Evolutionary conservation across 2,888 invertebrate genomes (phyloP).

Genomic region (Saturnia japonica): DNA sequence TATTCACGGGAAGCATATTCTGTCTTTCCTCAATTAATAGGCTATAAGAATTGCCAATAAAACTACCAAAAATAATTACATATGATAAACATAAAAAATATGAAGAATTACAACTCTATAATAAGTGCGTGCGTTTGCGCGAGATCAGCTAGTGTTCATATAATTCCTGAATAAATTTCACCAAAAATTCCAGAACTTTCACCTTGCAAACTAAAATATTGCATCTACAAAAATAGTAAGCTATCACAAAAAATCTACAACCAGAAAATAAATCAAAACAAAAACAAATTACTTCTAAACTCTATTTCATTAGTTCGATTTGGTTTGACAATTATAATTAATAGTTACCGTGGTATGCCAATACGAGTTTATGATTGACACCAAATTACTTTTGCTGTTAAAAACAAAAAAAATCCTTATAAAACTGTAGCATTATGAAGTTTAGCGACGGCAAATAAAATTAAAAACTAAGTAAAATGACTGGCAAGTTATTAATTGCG

Average conservation of each 20-base stretch:
- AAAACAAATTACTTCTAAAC: background rate
- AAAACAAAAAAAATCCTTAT: too few species aligned
- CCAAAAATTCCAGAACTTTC: too few species aligned
- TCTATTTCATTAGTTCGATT: background rate
- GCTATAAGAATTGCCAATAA: too few species aligned
- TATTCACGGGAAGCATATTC: too few species aligned
- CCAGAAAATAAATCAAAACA: slow-evolving; percentile 19
- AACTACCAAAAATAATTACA: too few species aligned
- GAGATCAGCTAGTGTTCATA: too few species aligned
- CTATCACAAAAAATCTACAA: background rate
- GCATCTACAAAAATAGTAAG: background rate
- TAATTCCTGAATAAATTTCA: too few species aligned
- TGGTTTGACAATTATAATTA: slow-evolving; percentile 2
- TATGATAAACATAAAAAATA: too few species aligned
- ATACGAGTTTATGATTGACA: background rate
- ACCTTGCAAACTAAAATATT: too few species aligned
- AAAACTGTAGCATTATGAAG: background rate
- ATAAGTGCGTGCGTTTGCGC: too few species aligned
- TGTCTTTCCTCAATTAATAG: too few species aligned
- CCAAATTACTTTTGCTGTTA: background rate
- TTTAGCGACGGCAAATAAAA: slow-evolving; percentile 4
- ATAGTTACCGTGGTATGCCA: slow-evolving; percentile 1
- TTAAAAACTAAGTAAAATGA: background rate
- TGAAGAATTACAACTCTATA: too few species aligned
- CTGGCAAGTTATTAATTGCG: background rate